Conservation (phyloP, 2,113 vertebrate species). For the Corythoichthys intestinalis region DNA sequence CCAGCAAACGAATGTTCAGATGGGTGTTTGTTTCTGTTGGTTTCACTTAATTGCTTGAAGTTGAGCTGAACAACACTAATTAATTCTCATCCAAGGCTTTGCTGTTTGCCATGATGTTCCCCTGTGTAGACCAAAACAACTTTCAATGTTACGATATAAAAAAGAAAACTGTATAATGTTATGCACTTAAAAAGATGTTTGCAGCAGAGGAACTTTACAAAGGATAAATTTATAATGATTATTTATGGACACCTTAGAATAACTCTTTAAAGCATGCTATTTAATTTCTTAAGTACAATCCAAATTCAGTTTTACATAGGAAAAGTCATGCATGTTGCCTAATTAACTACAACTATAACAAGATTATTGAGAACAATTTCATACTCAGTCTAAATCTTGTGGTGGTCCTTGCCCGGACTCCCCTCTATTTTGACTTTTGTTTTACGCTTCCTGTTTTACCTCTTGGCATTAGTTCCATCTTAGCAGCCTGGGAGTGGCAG, state of each 20-base stretch:
- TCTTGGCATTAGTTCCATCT: too few species aligned
- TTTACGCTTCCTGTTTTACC: too few species aligned
- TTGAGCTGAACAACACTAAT: not conserved
- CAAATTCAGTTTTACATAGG: too few species aligned
- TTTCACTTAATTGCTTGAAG: not conserved
- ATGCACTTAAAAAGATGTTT: not conserved
- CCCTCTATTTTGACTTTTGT: too few species aligned
- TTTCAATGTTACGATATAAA: not conserved
- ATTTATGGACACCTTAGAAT: not conserved
- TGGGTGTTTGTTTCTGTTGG: not conserved
- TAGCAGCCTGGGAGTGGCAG: too few species aligned
- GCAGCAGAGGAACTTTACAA: not conserved
- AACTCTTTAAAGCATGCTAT: too few species aligned
- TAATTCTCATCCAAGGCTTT: not conserved
- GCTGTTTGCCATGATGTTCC: not conserved
- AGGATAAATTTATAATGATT: not conserved
- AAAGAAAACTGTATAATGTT: not conserved
- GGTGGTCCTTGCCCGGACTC: too few species aligned
- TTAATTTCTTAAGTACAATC: too few species aligned
- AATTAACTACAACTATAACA: too few species aligned
- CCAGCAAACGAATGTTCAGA: not conserved
- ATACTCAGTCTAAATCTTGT: too few species aligned
- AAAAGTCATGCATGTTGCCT: too few species aligned
- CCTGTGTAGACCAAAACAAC: not conserved
- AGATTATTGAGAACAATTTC: too few species aligned